These are phyloP conservation scores for Vireo griseus DNA, from an alignment of 2,797 vertebrate genomes.

Conservation along the genomic window DNA sequence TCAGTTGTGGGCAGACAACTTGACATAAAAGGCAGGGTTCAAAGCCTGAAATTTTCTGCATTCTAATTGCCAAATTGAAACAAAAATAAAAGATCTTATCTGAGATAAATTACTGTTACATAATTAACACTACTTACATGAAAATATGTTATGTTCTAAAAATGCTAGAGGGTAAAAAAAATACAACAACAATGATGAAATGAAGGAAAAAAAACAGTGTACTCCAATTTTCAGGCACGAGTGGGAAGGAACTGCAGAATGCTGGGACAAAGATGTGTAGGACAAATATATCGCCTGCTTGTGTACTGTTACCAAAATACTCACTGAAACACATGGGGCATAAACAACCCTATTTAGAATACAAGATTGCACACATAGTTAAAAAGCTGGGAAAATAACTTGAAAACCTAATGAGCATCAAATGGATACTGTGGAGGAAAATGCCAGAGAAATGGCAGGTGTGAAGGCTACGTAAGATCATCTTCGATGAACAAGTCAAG, in stretches of 20 bases:
- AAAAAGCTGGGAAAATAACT: conserved; percentile 69
- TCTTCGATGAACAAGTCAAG: conserved; percentile 54
- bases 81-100: conserved; percentile 68
- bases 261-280: conserved; percentile 70
- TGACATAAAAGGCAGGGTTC: conserved; percentile 65
- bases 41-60: conserved; percentile 60
- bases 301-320: conserved; percentile 70
- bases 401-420: conserved; percentile 69
- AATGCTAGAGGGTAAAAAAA: conserved; percentile 66
- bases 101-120: conserved; percentile 66
- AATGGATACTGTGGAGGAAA: conserved; percentile 65
- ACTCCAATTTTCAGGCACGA: conserved; percentile 64
- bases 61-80: conserved; percentile 69
- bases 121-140: conserved; percentile 66
- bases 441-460: conserved; percentile 67
- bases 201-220: conserved; percentile 53
- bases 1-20: conserved; percentile 63
- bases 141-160: conserved; percentile 67
- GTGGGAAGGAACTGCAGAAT: conserved; percentile 68
- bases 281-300: conserved; percentile 69
- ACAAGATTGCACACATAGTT: conserved; percentile 66
- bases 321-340: conserved; percentile 66
- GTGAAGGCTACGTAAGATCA: conserved; percentile 63
- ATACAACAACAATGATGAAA: conserved; percentile 66
- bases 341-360: conserved; percentile 68